Evolutionary conservation across 2,113 vertebrate genomes (phyloP), one percentile per base, ranked within the genome.

Genomic region (Atractosteus spatula): DNA sequence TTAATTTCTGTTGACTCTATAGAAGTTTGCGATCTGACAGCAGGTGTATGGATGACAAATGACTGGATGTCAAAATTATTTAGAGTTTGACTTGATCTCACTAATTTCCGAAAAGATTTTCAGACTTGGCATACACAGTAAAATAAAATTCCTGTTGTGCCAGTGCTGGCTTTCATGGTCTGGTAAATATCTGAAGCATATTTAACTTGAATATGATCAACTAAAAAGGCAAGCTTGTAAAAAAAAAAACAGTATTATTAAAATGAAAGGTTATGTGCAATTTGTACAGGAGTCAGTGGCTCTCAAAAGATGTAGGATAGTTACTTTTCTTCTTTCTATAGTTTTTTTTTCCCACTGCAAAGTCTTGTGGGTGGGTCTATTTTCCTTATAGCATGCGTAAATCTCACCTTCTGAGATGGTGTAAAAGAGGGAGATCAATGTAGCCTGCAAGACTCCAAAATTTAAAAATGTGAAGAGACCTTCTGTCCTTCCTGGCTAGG

Each of bases 1-100:
- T 29, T 29, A 29, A 29, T 29, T 29, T 29, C 29, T 29, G 29
- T 29, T 29, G 29, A 2, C 29, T 29, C 29, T 29, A 29, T 29
- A 29, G 29, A 29, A 29, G 29, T 29, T 29, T 29, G 29, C 29
- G 2, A 2, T 65, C n/a, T 41, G 62, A 65, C 59, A 79, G 78
- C 81, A 80, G 76, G 76, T 85, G 78, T 79, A 70, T 70, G 70
- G 76, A 76, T 80, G 82, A 85, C 82, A 87, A 77, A 87, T 85
- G 78, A 84, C 86, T 81, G 73, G 72, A 77, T 78, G 82, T 83
- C 84, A 81, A 56, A 77, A 82, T 79, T 66, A 81, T 70, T 88
- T 84, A 85, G 74, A 62, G 7, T 8, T 51, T 70, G 69, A 76
- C 76, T 88, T 89, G 85, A 90, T 89, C 87, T 86, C 64, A 64